Percentiles rank a stretch among this genome's conserved stretches.
phyloP scores from a whole-genome alignment of 2,888 invertebrate genomes.

The Stictocephala bisonia region DNA sequence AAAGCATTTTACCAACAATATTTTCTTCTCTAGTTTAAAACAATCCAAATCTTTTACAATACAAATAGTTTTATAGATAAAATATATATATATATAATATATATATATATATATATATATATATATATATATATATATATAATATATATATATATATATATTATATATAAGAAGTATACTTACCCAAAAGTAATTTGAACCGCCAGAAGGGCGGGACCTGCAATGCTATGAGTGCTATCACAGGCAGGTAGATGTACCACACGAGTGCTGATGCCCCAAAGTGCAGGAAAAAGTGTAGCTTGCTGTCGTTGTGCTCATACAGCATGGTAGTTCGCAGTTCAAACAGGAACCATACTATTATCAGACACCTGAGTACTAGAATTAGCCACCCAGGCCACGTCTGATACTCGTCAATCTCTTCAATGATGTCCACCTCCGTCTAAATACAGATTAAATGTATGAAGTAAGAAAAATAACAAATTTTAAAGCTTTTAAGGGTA shows the following conservation, averaged over 20 bases:
- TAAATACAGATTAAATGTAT: no score
- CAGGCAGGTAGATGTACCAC: conserved; percentile 97
- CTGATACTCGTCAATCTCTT: conserved; percentile 97
- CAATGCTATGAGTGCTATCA: conserved; percentile 91
- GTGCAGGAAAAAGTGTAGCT: conserved; percentile 93
- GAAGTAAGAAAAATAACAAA: no score
- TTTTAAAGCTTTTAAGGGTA: not conserved
- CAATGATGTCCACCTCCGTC: conserved; percentile 96
- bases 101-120: no score
- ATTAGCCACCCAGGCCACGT: conserved; percentile 98
- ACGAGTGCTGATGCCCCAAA: conserved; percentile 97
- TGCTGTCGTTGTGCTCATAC: conserved; percentile 83
- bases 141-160: no score
- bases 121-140: no score
- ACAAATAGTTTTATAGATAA: no score
- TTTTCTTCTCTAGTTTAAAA: no score
- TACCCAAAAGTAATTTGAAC: conserved; percentile 92
- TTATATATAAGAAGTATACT: no score
- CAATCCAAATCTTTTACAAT: no score
- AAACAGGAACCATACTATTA: conserved; percentile 91
- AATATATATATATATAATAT: no score
- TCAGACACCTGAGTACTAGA: conserved; percentile 83
- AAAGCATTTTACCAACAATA: no score
- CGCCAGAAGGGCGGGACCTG: conserved; percentile 96
- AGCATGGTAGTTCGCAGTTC: conserved; percentile 81